Evolutionary conservation across 1,140 invertebrate species (phyloP), one percentile per base, ranked within the genome.

Genomic region (Sinonovacula constricta): DNA sequence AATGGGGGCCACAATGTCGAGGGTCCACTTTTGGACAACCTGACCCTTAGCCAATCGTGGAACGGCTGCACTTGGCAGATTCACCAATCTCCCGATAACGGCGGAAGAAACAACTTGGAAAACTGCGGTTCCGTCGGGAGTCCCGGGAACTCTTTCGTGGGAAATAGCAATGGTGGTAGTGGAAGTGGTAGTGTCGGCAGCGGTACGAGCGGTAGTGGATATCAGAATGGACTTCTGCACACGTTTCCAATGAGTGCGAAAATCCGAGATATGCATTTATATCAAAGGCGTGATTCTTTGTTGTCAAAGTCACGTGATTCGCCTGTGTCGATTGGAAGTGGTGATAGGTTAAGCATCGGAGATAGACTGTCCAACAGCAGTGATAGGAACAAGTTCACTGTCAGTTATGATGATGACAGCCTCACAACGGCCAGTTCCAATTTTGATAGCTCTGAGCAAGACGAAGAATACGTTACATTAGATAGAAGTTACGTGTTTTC

Each of bases 391-490:
- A 60, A 65, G 24, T 63, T 78, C 33, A 54, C 66, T 2, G 51
- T 59, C 0, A 78, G 75, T 54, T 69, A 78, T 30, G 71, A 80
- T 39, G 79, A 74, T 49, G 79, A 74, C 31, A 80, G 79, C 34
- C 33, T 75, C 7, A 80, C 70, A 15, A 75, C 79, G 63, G 70
- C 71, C 15, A 80, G 70, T 36, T 80, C 75, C 4, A 78, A 74
- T 33, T 36, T 80, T 31, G 78, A 80, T 39, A 78, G 70, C 39
- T 79, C 78, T 28, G 82, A 81, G n/a, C 69, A 81, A 28, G 83
- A 84, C 22, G 77, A 81, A 31, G 83, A 84, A 33, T 84, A 84
- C 66, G 80, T 84, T 14, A 84, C 83, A 3, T 70, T 84, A 74
- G 83, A 84, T 62, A 62, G 81, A 15, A 84, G 78, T 36, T 84